Base-by-base conservation (phyloP, 2,797 vertebrate genomes). In the Merluccius polli region DNA sequence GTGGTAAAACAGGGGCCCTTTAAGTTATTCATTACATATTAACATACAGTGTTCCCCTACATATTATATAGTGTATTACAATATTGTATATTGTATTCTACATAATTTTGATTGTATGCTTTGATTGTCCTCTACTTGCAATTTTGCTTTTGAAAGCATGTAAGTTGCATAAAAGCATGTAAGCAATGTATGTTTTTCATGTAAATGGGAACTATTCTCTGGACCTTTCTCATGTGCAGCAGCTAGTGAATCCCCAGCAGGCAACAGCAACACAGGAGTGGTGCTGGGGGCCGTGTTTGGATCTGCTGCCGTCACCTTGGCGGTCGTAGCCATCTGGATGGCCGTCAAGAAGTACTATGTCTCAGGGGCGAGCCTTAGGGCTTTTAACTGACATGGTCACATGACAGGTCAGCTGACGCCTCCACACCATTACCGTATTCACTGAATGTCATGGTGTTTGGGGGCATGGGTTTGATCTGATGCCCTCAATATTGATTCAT, bases 291-390 rank as follows among this genome's bases (percentile, higher is more conserved):
- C 91, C 10, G 85, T 92, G 70, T 86, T 94, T 13, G 92, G 90
- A 35, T 87, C 86, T 0, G 87, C 87, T 12, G 88, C 84, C 11
- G 87, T 83, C 16, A 83, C 75, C 33, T 0, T 91, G 74, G 75
- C 93, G 74, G 87, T 91, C 48, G 78, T 93, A 29, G 91, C 84
- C 12, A 84, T 88, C 75, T 94, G 92, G 90, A 89, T 92, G 30
- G 73, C 78, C 33, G n/a, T 93, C 71, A 94, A 92, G 87, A 93
- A 87, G 83, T 87, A 84, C 84, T 85, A 83, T 77, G 88, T 77
- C 75, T 33, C 7, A 0, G 82, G 82, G 73, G 78, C 76, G 52
- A 36, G 81, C 63, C 70, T 78, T 75, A 82, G 29, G 1, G 1
- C 48, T 18, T 86, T 87, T 72, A 48, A 83, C 71, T 91, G 85